Base-by-base conservation (phyloP, 1,140 invertebrate species). In the Macrosteles quadrilineatus region DNA sequence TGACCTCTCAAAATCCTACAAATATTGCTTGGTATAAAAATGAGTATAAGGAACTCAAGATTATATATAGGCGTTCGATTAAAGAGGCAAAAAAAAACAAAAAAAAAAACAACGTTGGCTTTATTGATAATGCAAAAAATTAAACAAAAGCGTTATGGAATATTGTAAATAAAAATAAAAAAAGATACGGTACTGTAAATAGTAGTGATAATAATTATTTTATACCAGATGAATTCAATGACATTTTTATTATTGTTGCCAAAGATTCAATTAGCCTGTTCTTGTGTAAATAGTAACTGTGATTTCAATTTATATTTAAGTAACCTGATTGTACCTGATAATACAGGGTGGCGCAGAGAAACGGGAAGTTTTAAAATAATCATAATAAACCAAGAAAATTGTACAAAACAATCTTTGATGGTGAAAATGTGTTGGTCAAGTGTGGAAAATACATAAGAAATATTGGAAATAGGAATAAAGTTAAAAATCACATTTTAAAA, bases 181-280 rank as follows among this genome's bases (percentile, higher is more conserved):
- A 6, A 65, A 14, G 17, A 25, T 6, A 9, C 19, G 32, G 19
- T 36, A n/a, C 31, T 25, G n/a, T 25, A 25, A 62, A 36, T 50
- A 50, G 47, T 50, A 50, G 47, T 50, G 21, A 19, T 19, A 50
- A 50, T 21, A 65, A 40, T 14, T 23, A 36, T 65, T 43, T 65
- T 43, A 40, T 23, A 25, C 31, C 63, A 40, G 31, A 65, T 27
- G 43, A 36, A 6, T 36, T 65, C n/a, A 65, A 65, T 36, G 11
- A 25, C 64, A 70, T 73, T 71, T 68, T 64, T 53, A 19, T 67
- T 67, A 69, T 29, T 70, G 25, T 57, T 29, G 53, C 57, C 72
- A n/a, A 71, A 67, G 57, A 64, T 45, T 50, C 47, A 64, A 32
- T 68, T 50, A 73, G 55, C 65, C 53, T 36, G 32, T 57, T 40